Evolutionary conservation across 2,888 invertebrate species (phyloP), one percentile per base, ranked within the genome.

Genomic region (Cistogaster globosa): DNA sequence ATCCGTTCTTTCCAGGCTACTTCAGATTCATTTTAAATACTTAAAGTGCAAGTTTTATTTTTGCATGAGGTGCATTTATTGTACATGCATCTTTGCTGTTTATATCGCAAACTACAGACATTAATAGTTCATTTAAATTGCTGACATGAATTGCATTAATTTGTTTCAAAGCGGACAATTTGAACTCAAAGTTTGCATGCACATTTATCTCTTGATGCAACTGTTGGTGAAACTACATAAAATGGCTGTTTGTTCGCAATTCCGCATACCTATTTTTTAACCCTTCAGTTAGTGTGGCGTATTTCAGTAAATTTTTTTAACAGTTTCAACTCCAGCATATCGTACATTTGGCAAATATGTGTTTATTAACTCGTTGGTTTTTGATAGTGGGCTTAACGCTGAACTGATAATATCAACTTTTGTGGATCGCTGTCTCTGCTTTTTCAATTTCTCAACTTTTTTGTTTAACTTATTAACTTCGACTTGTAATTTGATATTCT

Each of bases 231-330:
- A 72, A 72, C 60, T 48, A 60, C 60, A 72, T 72, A 48, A 60
- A 72, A 60, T 60, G 72, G 72, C 72, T 72, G 60, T 72, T 72
- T 60, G 72, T 72, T 72, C 72, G 72, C 51, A 72, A 72, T 72
- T 72, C 72, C 72, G 72, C 72, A 60, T 72, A 72, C 72, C 72
- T 72, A 48, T 48, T 72, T 72, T 72, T 72, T 72, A 38, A 72
- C 72, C 60, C 72, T 72, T 72, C 72, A 72, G 72, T 72, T 72
- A 72, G 72, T 72, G 60, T 72, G 60, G 72, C 72, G 72, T 72
- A 72, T 72, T 72, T 72, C 72, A 72, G 60, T 72, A 72, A 45
- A 57, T 18, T 74, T 53, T 74, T 74, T 74, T 74, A 72, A 72
- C 72, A 72, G 45, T 72, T 72, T 72, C 60, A 72, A 48, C 72